A percentile compares a stretch with the other conserved stretches of the same genome.
Evolutionary conservation across 2,113 vertebrate species (phyloP).

Genomic region (Rhinoptilus africanus): DNA sequence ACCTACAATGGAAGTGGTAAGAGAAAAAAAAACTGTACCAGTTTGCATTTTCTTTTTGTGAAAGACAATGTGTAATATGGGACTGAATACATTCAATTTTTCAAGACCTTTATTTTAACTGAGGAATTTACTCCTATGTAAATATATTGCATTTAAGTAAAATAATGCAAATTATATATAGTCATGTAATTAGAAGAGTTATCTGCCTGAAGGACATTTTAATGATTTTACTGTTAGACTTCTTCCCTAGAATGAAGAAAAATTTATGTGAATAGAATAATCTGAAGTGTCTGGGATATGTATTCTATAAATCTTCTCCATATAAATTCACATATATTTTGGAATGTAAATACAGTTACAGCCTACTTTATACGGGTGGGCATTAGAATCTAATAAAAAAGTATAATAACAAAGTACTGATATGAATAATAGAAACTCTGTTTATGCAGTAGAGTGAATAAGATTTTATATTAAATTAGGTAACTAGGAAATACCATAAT

Average conservation of each 20-base stretch:
- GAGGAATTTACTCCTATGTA: not conserved
- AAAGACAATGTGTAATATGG: not conserved
- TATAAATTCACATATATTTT: not conserved
- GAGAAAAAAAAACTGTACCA: not conserved
- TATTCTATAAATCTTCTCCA: not conserved
- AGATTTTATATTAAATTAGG: not conserved
- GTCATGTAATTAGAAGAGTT: not conserved
- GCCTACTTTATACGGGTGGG: not conserved
- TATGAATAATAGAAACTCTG: not conserved
- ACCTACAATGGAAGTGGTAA: not conserved
- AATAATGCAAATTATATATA: not conserved
- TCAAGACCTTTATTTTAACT: not conserved
- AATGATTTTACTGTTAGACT: not conserved
- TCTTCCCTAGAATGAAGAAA: not conserved
- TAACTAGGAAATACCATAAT: slow-evolving; percentile 4
- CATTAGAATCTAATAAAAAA: not conserved
- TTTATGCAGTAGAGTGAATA: not conserved
- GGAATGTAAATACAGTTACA: not conserved
- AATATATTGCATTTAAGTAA: not conserved
- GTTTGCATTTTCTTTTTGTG: not conserved
- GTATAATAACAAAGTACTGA: not conserved
- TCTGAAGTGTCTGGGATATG: not conserved
- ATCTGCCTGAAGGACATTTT: not conserved
- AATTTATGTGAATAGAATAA: not conserved
- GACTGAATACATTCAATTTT: not conserved